Conservation (phyloP, 2,113 vertebrate species). For the Ovibos moschatus region DNA sequence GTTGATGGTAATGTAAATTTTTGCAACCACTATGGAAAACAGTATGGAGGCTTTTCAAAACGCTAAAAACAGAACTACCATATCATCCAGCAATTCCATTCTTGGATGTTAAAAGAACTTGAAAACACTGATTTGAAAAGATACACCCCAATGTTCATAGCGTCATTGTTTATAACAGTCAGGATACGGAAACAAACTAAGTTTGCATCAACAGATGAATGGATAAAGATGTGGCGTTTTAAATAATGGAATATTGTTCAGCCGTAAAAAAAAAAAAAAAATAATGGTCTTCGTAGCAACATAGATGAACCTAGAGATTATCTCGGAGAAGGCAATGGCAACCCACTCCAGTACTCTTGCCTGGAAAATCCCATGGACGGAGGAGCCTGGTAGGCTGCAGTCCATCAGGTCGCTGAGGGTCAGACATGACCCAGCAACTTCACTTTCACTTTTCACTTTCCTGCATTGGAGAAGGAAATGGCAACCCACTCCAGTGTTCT, state of each 20-base stretch:
- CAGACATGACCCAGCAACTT: too few relatives aligned
- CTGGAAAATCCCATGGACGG: too few relatives aligned
- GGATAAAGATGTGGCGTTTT: background rate
- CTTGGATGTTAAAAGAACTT: background rate
- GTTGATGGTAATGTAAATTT: background rate
- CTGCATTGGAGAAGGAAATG: too few relatives aligned
- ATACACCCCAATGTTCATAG: background rate
- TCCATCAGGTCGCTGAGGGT: too few relatives aligned
- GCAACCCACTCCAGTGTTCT: too few relatives aligned
- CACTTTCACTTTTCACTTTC: too few relatives aligned
- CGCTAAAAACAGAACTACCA: background rate
- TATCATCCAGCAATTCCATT: background rate
- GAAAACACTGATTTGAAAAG: background rate
- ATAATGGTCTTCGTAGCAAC: background rate
- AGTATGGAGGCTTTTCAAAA: background rate
- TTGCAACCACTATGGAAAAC: background rate
- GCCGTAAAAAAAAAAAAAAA: background rate
- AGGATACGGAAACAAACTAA: background rate
- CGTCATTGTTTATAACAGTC: background rate
- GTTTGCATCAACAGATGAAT: background rate
- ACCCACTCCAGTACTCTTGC: too few relatives aligned
- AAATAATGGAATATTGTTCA: background rate
- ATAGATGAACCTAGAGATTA: too few relatives aligned
- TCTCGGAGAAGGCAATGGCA: too few relatives aligned
- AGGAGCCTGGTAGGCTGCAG: too few relatives aligned